Base-by-base conservation (phyloP, 2,113 vertebrate species). In the Paracanthobrama guichenoti region DNA sequence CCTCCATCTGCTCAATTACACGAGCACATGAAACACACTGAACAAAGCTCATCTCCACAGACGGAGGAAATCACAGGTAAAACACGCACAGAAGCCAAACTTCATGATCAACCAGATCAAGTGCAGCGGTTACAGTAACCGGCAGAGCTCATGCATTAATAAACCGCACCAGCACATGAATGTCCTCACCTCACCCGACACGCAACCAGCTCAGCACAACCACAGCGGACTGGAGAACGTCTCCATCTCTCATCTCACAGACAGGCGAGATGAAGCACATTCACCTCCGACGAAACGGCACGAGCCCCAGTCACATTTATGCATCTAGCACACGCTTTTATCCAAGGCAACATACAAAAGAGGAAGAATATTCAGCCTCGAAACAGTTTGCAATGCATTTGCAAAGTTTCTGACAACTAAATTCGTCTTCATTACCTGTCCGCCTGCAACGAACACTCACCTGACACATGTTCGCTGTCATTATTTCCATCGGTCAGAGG, bases 401-500 rank as follows among this genome's bases (percentile, higher is more conserved):
- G 60, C 26, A 18, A 31, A 31, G 26, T 18, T 62, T 31, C 26
- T 8, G 8, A 11, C 20, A 24, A 12, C 57, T 24, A 2, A 2
- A 24, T 1, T 20, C 39, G 6, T 6, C 55, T 57, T 26, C 4
- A 0, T 64, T 28, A 67, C 64, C 66, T 69, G 20, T 75, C 13
- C 16, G 13, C 31, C 22, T 39, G 24, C 74, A 35, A 7, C 22
- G 60, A 64, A 18, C 80, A 85, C 91, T 85, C 92, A 96, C 95
- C 95, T 95, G 93, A 89, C 86, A 50, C 90, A 89, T 88, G 16
- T 4, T 79, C 85, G 84, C 86, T 90, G 84, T 89, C 93, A 91
- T 90, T 74, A 75, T 39, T 87, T 87, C 92, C 91, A 89, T 85
- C 81, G 90, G 91, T 86, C 78, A 89, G 90, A 89, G 88, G 90